Evolutionary conservation across 2,797 vertebrate species (phyloP).

Genomic region (Sibirionetta formosa): DNA sequence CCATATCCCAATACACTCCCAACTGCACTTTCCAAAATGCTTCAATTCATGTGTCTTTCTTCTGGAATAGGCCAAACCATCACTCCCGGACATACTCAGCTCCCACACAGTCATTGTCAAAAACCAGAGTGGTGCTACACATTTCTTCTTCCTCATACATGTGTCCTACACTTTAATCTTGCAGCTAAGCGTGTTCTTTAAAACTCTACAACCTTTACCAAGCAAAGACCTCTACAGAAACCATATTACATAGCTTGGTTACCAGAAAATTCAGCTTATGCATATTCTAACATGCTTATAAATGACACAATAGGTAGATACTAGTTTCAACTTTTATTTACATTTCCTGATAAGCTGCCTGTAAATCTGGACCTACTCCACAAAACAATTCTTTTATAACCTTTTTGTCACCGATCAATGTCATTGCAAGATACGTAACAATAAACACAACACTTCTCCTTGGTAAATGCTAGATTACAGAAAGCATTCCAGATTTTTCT

Average conservation of each 20-base stretch:
- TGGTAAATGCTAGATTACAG: neutral
- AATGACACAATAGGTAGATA: neutral
- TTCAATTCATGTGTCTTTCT: neutral
- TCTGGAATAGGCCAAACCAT: neutral
- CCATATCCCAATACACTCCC: neutral
- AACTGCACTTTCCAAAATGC: neutral
- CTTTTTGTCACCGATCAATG: neutral
- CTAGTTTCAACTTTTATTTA: neutral
- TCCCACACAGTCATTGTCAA: neutral
- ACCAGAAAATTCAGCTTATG: neutral
- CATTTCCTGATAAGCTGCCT: neutral
- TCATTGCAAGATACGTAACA: neutral
- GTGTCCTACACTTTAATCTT: neutral
- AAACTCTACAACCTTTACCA: neutral
- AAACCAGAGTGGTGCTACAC: neutral
- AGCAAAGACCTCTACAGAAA: neutral
- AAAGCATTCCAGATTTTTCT: neutral
- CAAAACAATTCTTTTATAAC: neutral
- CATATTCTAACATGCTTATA: neutral
- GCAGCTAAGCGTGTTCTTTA: neutral
- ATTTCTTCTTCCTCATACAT: neutral
- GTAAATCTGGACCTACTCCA: neutral
- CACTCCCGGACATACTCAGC: neutral
- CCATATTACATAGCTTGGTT: neutral
- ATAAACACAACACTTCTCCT: neutral